Evolutionary conservation across 2,888 invertebrate species (phyloP).

Genomic region (Drosophila mulleri): DNA sequence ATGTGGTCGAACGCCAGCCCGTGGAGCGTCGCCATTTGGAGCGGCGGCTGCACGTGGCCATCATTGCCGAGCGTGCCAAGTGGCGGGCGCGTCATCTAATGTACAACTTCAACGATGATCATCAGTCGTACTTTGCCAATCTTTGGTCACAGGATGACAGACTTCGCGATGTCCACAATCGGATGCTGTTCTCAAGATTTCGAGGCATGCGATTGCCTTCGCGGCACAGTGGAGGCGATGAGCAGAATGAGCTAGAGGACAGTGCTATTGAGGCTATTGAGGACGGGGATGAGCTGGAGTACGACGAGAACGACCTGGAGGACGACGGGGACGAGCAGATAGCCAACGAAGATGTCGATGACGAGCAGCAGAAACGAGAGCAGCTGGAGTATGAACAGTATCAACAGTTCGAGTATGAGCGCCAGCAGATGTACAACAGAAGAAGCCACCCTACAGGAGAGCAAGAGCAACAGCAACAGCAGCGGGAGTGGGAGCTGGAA

Average conservation of each 20-base stretch:
- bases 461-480: not conserved
- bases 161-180: not conserved
- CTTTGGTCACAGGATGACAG: constrained; percentile 5
- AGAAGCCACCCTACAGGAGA: not conserved
- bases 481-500: not conserved
- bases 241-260: not conserved
- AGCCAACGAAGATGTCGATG: not conserved
- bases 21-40: constrained; percentile 42
- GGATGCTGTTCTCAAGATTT: not conserved
- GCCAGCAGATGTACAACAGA: not conserved
- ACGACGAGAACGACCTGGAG: not conserved
- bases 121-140: no score
- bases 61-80: constrained; percentile 53
- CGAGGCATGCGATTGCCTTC: not conserved
- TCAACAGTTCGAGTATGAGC: not conserved
- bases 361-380: not conserved
- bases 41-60: constrained; percentile 51
- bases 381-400: not conserved
- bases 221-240: constrained; percentile 38
- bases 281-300: not conserved
- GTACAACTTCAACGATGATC: not conserved
- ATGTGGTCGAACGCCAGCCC: constrained; percentile 12
- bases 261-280: not conserved
- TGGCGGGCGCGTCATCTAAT: constrained; percentile 22
- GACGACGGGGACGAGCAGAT: not conserved